Evolutionary conservation across 2,797 vertebrate species (phyloP).

Genomic region (Epinephelus awoara): DNA sequence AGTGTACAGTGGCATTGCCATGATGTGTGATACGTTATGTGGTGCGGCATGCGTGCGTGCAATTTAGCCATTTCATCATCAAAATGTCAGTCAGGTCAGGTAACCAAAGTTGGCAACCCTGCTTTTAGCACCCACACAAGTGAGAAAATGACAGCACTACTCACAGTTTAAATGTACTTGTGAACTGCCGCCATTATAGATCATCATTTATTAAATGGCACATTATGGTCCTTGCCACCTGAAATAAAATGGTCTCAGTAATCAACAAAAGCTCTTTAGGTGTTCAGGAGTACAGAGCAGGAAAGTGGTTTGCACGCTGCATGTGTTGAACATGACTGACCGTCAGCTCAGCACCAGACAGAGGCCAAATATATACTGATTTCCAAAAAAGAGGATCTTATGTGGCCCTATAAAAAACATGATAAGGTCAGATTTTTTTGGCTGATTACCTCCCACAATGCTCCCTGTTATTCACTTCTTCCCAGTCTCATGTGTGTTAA

Average conservation of each 20-base stretch:
- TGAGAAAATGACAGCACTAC: slow-evolving; percentile 53
- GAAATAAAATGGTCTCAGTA: slow-evolving; percentile 17
- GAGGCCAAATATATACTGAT: slow-evolving; percentile 25
- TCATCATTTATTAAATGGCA: slow-evolving; percentile 61
- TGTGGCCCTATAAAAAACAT: slow-evolving; percentile 20
- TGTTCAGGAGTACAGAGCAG: slow-evolving; percentile 13
- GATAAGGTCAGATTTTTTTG: slow-evolving; percentile 54
- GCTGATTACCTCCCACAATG: slow-evolving; percentile 60
- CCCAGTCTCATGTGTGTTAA: slow-evolving; percentile 51
- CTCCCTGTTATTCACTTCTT: slow-evolving; percentile 58
- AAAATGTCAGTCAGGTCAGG: too few species aligned
- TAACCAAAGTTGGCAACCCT: too few species aligned
- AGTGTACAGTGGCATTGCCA: too few species aligned
- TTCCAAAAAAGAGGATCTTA: slow-evolving; percentile 7
- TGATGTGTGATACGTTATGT: too few species aligned
- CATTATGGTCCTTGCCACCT: slow-evolving; percentile 26
- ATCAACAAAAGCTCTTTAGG: slow-evolving; percentile 31
- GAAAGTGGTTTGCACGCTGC: slow-evolving; percentile 3
- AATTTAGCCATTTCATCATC: too few species aligned
- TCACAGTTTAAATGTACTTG: slow-evolving; percentile 49
- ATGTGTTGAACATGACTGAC: slow-evolving; percentile 27
- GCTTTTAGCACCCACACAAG: slow-evolving; percentile 48
- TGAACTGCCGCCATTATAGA: slow-evolving; percentile 53
- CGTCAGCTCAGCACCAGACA: slow-evolving; percentile 1
- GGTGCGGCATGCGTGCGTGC: too few species aligned